Base-by-base conservation (phyloP, 2,888 invertebrate genomes). In the Pedicia rivosa region DNA sequence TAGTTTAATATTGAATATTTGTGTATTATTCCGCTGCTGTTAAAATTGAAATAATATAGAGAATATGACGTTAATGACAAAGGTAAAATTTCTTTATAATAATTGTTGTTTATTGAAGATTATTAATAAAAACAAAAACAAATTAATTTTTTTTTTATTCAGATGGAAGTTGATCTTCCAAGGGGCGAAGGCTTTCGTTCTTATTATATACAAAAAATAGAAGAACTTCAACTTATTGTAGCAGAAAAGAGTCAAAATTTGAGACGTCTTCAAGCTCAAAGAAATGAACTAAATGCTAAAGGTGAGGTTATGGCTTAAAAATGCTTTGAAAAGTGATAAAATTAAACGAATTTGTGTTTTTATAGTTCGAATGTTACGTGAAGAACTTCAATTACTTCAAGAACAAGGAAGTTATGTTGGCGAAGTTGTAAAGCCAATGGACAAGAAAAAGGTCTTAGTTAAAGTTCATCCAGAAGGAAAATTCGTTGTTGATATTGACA, bases 321-420 rank as follows among this genome's bases (percentile, higher is more conserved):
- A 10, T 27, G 9, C 19, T 15, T 24, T 29, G 24, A 24, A 8
- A n/a, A 10, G 24, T n/a, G n/a, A 7, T 24, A 5, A 24, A 24
- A 10, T 24, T 8, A 19, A 14, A 20, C 15, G 15, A 16, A 36
- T 35, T 38, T 36, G 22, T 10, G 22, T 15, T 29, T 44, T 58
- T 62, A 16, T 52, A 87, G 97, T 98, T 30, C 81, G 98, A 22
- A 88, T 95, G 88, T 62, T 98, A 42, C 77, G 97, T 7, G 98
- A 98, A 56, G 98, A 98, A 57, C 66, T 99, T 2, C 95, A 97
- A 64, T 70, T 97, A 17, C 67, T 98, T 9, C 84, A 86, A 58
- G 98, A 99, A 54, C 98, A 99, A 59, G 98, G 98, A 10, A 95
- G 95, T 13, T 97, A 99, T 64, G 98, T 98, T 3, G 98, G 98